Percentiles rank a stretch among this genome's conserved stretches.
Evolutionary conservation across 1,140 invertebrate genomes (phyloP).

Genomic region (Acyrthosiphon pisum): DNA sequence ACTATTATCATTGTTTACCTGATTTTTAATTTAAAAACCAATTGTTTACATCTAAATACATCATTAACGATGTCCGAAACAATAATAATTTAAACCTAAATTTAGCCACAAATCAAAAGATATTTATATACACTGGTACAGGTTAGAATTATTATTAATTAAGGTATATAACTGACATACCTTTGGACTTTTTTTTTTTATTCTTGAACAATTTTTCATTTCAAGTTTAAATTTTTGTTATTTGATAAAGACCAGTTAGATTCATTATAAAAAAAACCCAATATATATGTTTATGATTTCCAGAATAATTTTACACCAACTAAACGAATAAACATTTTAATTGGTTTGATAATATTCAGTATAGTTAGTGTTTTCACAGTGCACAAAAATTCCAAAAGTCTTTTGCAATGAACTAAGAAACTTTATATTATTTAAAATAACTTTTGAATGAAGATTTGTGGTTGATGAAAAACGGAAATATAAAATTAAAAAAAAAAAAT

Average conservation of each 20-base stretch:
- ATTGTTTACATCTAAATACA: too few species aligned
- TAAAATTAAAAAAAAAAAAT: neutral
- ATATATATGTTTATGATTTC: neutral
- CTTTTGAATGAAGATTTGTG: conserved; percentile 20
- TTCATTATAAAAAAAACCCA: neutral
- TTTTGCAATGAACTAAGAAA: neutral
- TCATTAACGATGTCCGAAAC: too few species aligned
- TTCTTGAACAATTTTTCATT: neutral
- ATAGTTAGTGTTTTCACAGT: neutral
- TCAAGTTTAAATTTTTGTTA: neutral
- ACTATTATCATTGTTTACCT: too few species aligned
- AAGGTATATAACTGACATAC: too few species aligned
- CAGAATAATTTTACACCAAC: neutral
- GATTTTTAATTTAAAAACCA: too few species aligned
- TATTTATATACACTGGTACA: too few species aligned
- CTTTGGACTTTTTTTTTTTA: too few species aligned
- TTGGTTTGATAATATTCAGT: neutral
- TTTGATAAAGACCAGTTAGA: neutral
- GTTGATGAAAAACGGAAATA: neutral
- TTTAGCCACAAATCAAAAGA: too few species aligned
- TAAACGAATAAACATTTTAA: neutral
- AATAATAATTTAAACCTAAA: too few species aligned
- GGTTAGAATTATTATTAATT: too few species aligned
- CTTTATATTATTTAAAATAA: neutral
- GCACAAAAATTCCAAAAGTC: neutral